These are phyloP conservation scores for Ianthella basta DNA, from an alignment of 37 sponge, comb jelly and placozoan genomes.

Conservation along the genomic window DNA sequence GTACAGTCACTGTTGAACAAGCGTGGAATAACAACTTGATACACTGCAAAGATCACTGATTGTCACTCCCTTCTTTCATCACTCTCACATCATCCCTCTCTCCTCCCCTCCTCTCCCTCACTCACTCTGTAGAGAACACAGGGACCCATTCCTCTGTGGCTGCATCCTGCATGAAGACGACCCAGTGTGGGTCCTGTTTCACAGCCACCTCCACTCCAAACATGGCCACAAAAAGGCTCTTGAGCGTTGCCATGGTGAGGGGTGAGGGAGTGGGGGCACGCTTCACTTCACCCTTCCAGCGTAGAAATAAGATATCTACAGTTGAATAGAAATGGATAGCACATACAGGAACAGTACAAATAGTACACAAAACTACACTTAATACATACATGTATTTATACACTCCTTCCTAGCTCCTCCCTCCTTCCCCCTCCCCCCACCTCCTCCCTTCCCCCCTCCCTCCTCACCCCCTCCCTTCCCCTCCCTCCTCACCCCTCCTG, in stretches of 20 bases:
- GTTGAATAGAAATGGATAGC: background rate
- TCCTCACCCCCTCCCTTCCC: constrained; percentile 5
- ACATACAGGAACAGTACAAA: too few relatives aligned
- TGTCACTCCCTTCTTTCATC: background rate
- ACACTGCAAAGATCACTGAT: too few relatives aligned
- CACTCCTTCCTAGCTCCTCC: background rate
- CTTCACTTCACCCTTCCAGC: constrained; percentile 47
- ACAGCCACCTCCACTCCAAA: constrained; percentile 61
- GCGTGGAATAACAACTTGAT: too few relatives aligned
- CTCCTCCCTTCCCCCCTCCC: background rate
- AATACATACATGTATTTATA: background rate
- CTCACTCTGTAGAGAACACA: constrained; percentile 55
- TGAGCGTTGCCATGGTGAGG: constrained; percentile 70
- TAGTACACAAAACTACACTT: background rate
- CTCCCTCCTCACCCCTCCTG: background rate
- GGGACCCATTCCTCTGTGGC: constrained; percentile 41
- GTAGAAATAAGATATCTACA: constrained; percentile 73
- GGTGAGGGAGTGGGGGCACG: constrained; percentile 78
- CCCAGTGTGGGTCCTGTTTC: constrained; percentile 26
- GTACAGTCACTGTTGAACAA: too few relatives aligned
- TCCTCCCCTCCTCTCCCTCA: background rate
- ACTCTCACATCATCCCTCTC: background rate
- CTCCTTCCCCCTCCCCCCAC: background rate
- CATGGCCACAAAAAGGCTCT: constrained; percentile 67
- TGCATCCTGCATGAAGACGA: constrained; percentile 50